Base-by-base conservation (phyloP, 2,113 vertebrate genomes). In the Campylomormyrus numenius region DNA sequence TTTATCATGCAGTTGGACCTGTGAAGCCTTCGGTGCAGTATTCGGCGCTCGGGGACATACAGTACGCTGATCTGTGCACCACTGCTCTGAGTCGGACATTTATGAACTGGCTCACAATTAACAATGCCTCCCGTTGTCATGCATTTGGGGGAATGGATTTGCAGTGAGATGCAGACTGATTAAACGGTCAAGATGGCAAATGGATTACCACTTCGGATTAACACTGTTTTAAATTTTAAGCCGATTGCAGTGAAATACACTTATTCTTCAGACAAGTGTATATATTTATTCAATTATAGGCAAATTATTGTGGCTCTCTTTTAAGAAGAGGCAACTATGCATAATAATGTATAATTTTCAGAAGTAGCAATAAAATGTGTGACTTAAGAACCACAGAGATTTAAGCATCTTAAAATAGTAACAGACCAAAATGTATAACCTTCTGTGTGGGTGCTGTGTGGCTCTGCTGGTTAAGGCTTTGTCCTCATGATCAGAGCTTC, bases 41-140 rank as follows among this genome's bases (percentile, higher is more conserved):
- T 35, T 35, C 15, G 0, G 27, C 15, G 17, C 6, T 87, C 24
- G 1, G 85, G 31, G 50, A 87, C n/a, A 13, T 50, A 31, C 31
- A 31, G 31, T 31, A 9, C 6, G 27, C 49, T 87, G 48, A 56
- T 56, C 31, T 56, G 49, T 35, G 50, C 15, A 56, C 13, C 31
- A 19, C 50, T 45, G 31, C 27, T 89, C 21, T 24, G 74, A 66
- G 74, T 83, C 48, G 45, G 74, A 48, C 49, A 35, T 62, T 62
- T 85, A 85, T 86, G 52, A 85, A 66, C 31, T 62, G 13, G 0
- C 53, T 15, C 86, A 66, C 50, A 66, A 87, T 90, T 90, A 90
- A 90, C 84, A 35, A 42, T 50, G 31, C 84, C 58, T n/a, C 89
- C 31, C 31, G 0, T 45, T 66, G 46, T 31, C 50, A 62, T 87